These are phyloP conservation scores for Python bivittatus DNA, from an alignment of 2,113 vertebrate species.

Conservation along the genomic window DNA sequence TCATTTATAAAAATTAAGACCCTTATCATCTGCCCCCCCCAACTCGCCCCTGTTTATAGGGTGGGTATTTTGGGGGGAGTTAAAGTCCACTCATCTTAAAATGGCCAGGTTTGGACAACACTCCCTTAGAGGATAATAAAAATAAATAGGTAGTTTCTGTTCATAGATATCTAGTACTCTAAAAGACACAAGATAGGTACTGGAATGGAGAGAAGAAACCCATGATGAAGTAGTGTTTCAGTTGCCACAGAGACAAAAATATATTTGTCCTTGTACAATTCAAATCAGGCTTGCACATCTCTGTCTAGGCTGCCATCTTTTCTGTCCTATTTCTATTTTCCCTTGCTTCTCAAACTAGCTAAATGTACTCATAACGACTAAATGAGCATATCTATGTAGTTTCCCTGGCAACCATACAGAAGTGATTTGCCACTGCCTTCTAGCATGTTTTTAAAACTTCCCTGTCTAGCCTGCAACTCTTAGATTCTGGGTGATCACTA, in stretches of 20 bases:
- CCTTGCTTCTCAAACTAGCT: background rate
- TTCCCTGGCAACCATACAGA: background rate
- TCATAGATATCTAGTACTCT: background rate
- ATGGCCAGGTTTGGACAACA: too few relatives aligned
- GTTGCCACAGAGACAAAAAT: background rate
- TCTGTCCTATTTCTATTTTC: background rate
- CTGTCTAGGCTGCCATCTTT: background rate
- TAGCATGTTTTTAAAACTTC: background rate
- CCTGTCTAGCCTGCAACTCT: background rate
- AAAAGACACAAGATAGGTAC: background rate
- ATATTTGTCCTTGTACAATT: background rate
- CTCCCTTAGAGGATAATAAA: background rate
- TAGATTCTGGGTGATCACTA: background rate
- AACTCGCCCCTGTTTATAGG: too few relatives aligned
- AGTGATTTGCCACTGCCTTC: background rate
- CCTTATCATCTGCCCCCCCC: too few relatives aligned
- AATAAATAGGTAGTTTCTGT: background rate
- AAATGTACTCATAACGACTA: background rate
- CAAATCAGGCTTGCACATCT: background rate
- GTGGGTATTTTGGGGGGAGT: too few relatives aligned
- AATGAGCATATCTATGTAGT: background rate
- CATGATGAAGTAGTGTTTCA: background rate
- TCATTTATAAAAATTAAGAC: too few relatives aligned
- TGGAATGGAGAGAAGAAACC: background rate
- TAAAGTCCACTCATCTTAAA: too few relatives aligned